Conservation (phyloP, 2,113 vertebrate species). For the Pangasianodon gigas region DNA sequence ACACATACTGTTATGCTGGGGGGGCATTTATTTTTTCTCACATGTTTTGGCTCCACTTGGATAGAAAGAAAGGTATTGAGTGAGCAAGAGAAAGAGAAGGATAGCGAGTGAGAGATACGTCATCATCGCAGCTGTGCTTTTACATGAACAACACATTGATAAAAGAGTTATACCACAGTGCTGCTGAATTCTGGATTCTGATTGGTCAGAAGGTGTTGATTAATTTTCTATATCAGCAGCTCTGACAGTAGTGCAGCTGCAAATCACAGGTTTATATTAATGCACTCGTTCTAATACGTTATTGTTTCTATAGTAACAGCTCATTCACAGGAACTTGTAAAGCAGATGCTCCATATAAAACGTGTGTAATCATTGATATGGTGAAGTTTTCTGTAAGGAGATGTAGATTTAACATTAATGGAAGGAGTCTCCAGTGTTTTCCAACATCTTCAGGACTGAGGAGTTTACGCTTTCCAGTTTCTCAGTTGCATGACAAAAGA, state of each 20-base stretch:
- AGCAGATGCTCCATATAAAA: too few relatives aligned
- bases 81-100: background rate
- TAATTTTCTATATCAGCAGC: background rate
- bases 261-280: background rate
- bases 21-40: background rate
- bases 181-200: background rate
- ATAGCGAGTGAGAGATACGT: background rate
- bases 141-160: background rate
- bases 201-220: background rate
- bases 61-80: background rate
- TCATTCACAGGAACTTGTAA: background rate
- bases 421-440: background rate
- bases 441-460: too few relatives aligned
- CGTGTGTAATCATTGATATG: too few relatives aligned
- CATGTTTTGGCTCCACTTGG: background rate
- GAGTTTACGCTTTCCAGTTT: too few relatives aligned
- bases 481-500: too few relatives aligned
- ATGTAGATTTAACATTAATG: background rate
- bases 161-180: too few relatives aligned
- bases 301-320: background rate
- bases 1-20: background rate
- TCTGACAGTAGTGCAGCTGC: background rate
- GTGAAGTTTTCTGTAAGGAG: too few relatives aligned
- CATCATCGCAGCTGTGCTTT: too few relatives aligned
- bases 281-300: too few relatives aligned